Base-by-base conservation (phyloP, 2,113 vertebrate genomes). In the Dicentrarchus labrax region DNA sequence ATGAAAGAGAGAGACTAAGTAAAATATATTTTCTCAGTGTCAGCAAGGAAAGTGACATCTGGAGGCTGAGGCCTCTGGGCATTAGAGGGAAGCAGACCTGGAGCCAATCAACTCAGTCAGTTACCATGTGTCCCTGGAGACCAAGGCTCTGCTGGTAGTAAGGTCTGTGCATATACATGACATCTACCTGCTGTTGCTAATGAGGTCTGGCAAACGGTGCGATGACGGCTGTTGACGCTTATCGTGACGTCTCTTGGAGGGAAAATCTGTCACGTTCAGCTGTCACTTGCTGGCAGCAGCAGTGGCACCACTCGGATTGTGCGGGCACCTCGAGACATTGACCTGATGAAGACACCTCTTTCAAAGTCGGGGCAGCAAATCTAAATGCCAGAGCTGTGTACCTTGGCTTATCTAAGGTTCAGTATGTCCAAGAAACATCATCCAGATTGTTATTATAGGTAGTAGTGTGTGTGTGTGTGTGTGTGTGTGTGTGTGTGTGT, bases 11-110 rank as follows among this genome's bases (percentile, higher is more conserved):
- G 24, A 77, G 22, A 82, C 13, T 15, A n/a, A 78, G 71, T 65
- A 5, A 47, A 24, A 16, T 70, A 56, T 68, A 56, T 83, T 53
- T 64, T 5, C 43, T 77, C 51, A 71, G 24, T 19, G 72, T 85
- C 82, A 87, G 82, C 82, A 91, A 79, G 67, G 85, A 91, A 90
- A 90, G 88, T 92, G 91, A 88, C 89, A 92, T 92, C 86, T 92
- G 90, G 82, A 83, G 79, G 77, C 82, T 66, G 39, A 85, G 65
- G 86, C 76, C 86, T 83, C 30, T 0, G 8, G 87, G 85, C 77
- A 82, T 89, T 87, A 68, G 43, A 69, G 48, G 22, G 86, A 80
- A 72, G 72, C 83, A 87, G 88, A 88, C 84, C 78, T 83, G 82
- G 71, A 89, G 88, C 82, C 78, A 85, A 68, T 90, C 83, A 51